phyloP scores from a whole-genome alignment of 2,797 vertebrate species.

The Lophius americanus region DNA sequence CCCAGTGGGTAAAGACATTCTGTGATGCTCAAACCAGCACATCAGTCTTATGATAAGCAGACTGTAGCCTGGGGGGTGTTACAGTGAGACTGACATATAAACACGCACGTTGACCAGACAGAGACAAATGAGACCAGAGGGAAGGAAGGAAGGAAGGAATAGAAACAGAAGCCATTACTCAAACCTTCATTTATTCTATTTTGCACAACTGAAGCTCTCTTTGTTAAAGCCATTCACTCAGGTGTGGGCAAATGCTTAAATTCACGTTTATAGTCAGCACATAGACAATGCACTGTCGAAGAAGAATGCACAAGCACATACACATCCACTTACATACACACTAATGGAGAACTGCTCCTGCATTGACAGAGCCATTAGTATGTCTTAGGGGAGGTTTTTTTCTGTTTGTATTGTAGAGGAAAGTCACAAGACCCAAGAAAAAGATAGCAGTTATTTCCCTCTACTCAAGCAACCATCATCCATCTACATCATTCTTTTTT shows the following conservation, averaged over 20 bases:
- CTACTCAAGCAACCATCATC: not conserved
- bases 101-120: slow-evolving; percentile 48
- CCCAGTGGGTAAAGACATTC: too few species aligned
- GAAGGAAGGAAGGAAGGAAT: slow-evolving; percentile 63
- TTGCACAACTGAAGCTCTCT: slow-evolving; percentile 16
- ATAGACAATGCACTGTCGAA: slow-evolving; percentile 23
- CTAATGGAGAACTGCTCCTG: slow-evolving; percentile 16
- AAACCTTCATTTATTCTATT: slow-evolving; percentile 47
- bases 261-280: slow-evolving; percentile 8
- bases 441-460: slow-evolving; percentile 25
- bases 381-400: slow-evolving; percentile 59
- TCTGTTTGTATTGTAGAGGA: slow-evolving; percentile 63
- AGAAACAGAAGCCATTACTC: slow-evolving; percentile 61
- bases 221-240: not conserved
- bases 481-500: slow-evolving; percentile 1
- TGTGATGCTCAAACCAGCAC: slow-evolving; percentile 13
- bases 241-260: slow-evolving; percentile 5
- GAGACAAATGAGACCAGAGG: slow-evolving; percentile 56
- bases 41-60: slow-evolving; percentile 34
- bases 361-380: slow-evolving; percentile 63
- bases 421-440: slow-evolving; percentile 50
- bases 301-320: slow-evolving; percentile 35
- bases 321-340: slow-evolving; percentile 2
- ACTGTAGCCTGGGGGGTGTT: slow-evolving; percentile 30
- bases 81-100: slow-evolving; percentile 57